These are phyloP conservation scores for Pipistrellus pygmaeus DNA, from an alignment of 2,797 vertebrate genomes.

Conservation along the genomic window DNA sequence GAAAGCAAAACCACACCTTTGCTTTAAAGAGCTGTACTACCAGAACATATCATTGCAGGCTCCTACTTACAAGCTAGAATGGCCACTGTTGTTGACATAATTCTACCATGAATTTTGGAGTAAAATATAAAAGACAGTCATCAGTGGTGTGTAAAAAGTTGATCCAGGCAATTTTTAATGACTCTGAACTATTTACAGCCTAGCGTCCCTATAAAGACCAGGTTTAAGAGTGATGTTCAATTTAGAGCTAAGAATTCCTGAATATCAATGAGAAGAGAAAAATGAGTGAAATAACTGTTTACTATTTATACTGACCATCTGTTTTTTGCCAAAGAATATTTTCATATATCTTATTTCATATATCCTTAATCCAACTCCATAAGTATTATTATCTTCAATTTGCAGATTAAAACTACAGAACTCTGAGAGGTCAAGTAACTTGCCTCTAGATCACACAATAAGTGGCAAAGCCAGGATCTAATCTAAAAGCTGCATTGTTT, in stretches of 20 bases:
- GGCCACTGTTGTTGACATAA: not conserved
- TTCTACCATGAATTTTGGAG: not conserved
- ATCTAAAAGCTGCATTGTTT: not conserved
- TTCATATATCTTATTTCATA: not conserved
- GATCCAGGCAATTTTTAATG: not conserved
- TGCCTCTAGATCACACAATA: not conserved
- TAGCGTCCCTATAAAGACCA: not conserved
- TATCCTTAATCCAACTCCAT: not conserved
- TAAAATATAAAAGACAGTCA: not conserved
- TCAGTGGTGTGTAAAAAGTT: not conserved
- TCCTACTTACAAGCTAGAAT: constrained; percentile 22
- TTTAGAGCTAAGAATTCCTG: constrained; percentile 8
- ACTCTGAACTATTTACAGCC: not conserved
- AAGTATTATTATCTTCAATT: not conserved
- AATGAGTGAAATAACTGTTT: not conserved
- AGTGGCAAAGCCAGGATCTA: not conserved
- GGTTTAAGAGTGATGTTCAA: not conserved
- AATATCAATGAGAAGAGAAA: not conserved
- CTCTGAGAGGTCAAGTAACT: not conserved
- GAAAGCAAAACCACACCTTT: not conserved
- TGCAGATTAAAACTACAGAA: not conserved
- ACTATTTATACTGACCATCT: not conserved
- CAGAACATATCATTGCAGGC: not conserved
- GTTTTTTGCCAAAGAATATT: constrained; percentile 10
- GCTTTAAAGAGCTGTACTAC: not conserved